Base-by-base conservation (phyloP, 2,888 invertebrate species). In the Pandemis heparana region DNA sequence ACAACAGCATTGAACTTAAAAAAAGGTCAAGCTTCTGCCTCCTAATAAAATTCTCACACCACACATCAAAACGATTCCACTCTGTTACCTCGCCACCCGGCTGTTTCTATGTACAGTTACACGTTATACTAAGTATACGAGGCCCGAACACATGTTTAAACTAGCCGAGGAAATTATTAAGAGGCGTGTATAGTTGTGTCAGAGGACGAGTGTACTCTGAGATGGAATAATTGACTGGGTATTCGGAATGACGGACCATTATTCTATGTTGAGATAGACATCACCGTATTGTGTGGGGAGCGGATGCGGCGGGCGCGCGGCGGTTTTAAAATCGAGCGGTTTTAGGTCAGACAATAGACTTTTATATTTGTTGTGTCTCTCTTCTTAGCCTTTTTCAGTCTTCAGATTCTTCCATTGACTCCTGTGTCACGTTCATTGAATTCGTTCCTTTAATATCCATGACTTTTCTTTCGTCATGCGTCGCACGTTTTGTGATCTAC, bases 231-330 rank as follows among this genome's bases (percentile, higher is more conserved):
- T 81, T 80, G 81, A 81, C 80, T 73, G 77, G 74, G 75, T 76
- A 78, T 76, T 75, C 72, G 77, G 70, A 71, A 78, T 79, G 81
- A 81, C 81, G 79, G 79, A 77, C 81, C 80, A 82, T 82, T 81
- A 82, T 77, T 82, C 77, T 78, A 68, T 56, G 18, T 48, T 63
- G 70, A 77, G 81, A 81, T 81, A 82, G 78, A 70, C 75, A 82
- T 81, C 81, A 77, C 72, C 18, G 6, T 16, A 32, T 43, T 53
- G 23, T n/a, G 56, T 41, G 63, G 43, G 18, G 16, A 6, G 39
- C 6, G 10, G 53, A 4, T 32, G 4, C 7, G n/a, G 56, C 70
- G 43, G 53, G 70, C 6, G 7, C 67, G 67, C 60, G 41, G 46
- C 59, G 32, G 59, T 43, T 67, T 67, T 59, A n/a, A 32, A 67